Base-by-base conservation (phyloP, 2,113 vertebrate species). In the Silurus meridionalis region DNA sequence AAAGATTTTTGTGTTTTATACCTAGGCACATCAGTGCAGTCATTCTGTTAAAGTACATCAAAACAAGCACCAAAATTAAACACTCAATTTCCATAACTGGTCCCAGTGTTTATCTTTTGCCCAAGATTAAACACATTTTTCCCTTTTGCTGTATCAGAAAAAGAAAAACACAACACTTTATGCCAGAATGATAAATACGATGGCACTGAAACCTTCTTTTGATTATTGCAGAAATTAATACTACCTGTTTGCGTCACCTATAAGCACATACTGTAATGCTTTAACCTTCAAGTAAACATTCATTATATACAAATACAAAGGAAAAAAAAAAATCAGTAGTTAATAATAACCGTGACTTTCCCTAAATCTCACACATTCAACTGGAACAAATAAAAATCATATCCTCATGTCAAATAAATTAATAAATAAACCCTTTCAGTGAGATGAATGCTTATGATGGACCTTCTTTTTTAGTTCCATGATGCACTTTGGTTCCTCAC, bases 401-500 rank as follows among this genome's bases (percentile, higher is more conserved):
- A 48, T 83, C 74, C 74, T 64, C 14, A 67, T 14, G 17, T 6
- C 5, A 25, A 87, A 86, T 53, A 79, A 90, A 80, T 77, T 9
- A 78, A 66, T 72, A 74, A 83, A 87, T 86, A 64, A 55, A 81
- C 19, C 37, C 60, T 80, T 37, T 14, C 63, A 57, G 60, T 86
- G 87, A 77, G 80, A 87, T 82, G 77, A 80, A 83, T 60, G 23
- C n/a, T 75, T 21, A 74, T 23, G 82, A 55, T 23, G 63, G 17
- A 28, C 64, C 6, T 74, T 80, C 57, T 10, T 61, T 25, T 11
- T 37, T 21, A 37, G 37, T 82, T 89, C 69, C 84, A 72, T 10
- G 61, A 88, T 83, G 86, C 86, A 37, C 52, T 78, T 55, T n/a
- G 60, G 14, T 69, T 57, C 64, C 89, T 99, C 95, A 99, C 98